Evolutionary conservation across 2,888 invertebrate species (phyloP).

Genomic region (Orthonychiurus folsomi): DNA sequence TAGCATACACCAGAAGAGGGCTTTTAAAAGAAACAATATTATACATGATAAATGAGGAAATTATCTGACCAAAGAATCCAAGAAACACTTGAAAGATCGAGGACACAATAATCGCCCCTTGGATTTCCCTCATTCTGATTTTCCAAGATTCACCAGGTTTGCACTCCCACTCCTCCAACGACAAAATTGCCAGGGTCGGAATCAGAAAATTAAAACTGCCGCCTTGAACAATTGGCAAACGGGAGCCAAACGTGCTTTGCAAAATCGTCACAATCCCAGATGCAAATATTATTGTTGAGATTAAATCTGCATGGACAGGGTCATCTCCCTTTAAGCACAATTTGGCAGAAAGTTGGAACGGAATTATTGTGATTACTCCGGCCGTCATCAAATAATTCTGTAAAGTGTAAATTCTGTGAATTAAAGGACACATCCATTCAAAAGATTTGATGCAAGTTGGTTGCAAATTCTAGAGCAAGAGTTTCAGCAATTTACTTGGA

Average conservation of each 20-base stretch:
- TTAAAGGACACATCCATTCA: too few species aligned
- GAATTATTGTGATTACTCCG: conserved; percentile 72
- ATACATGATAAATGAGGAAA: not conserved
- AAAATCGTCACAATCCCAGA: conserved; percentile 67
- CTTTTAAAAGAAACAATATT: not conserved
- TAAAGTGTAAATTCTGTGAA: too few species aligned
- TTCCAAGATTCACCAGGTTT: conserved; percentile 55
- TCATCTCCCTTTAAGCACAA: conserved; percentile 68
- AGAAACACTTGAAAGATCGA: conserved; percentile 65
- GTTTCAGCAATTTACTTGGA: conserved; percentile 67
- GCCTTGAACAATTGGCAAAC: conserved; percentile 46
- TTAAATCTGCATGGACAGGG: conserved; percentile 52
- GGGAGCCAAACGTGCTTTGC: conserved; percentile 65
- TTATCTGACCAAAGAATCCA: conserved; percentile 48
- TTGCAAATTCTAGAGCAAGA: too few species aligned
- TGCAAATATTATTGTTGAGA: conserved; percentile 73
- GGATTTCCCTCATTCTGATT: conserved; percentile 64
- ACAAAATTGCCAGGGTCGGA: conserved; percentile 65
- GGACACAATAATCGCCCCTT: conserved; percentile 71
- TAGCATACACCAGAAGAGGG: not conserved
- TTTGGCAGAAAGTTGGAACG: conserved; percentile 69
- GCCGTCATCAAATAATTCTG: conserved; percentile 66
- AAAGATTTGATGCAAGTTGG: too few species aligned
- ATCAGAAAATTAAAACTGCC: conserved; percentile 72
- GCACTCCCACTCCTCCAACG: conserved; percentile 31